phyloP scores from a whole-genome alignment of 2,888 invertebrate species.

The Cryptus viduatorius region DNA sequence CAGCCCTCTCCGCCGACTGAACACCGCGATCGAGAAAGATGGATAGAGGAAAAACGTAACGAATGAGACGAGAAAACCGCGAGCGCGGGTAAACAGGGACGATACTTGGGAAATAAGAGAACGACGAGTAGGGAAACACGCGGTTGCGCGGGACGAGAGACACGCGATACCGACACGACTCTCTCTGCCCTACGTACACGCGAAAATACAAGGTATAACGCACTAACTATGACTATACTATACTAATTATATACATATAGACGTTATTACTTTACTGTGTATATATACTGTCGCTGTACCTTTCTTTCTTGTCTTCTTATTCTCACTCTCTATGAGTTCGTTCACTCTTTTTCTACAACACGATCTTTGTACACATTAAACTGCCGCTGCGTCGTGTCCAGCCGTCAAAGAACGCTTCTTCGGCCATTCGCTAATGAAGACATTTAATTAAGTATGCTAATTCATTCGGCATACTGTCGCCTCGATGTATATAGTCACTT shows the following conservation, averaged over 20 bases:
- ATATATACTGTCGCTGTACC: background rate
- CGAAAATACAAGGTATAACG: slow-evolving; percentile 28
- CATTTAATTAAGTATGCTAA: slow-evolving; percentile 67
- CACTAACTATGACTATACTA: too few species aligned
- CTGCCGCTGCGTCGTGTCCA: slow-evolving; percentile 26
- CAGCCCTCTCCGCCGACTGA: slow-evolving; percentile 35
- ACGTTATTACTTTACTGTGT: background rate
- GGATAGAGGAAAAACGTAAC: slow-evolving; percentile 69
- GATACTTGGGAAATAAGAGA: slow-evolving; percentile 56
- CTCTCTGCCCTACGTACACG: slow-evolving; percentile 24
- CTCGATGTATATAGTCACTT: background rate
- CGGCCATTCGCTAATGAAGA: slow-evolving; percentile 61
- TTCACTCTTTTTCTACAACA: background rate
- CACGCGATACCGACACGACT: slow-evolving; percentile 63
- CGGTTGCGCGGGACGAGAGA: slow-evolving; percentile 34
- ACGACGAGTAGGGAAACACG: slow-evolving; percentile 30
- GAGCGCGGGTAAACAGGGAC: slow-evolving; percentile 16
- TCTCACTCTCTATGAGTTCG: background rate
- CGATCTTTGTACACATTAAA: slow-evolving; percentile 25
- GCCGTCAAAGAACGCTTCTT: slow-evolving; percentile 51
- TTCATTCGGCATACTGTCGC: slow-evolving; percentile 52
- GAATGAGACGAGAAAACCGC: slow-evolving; percentile 68
- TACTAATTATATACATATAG: background rate
- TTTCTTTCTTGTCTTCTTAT: background rate
- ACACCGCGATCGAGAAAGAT: slow-evolving; percentile 58